Evolutionary conservation across 1,140 invertebrate genomes (phyloP).

Genomic region (Drosophila neocordata): DNA sequence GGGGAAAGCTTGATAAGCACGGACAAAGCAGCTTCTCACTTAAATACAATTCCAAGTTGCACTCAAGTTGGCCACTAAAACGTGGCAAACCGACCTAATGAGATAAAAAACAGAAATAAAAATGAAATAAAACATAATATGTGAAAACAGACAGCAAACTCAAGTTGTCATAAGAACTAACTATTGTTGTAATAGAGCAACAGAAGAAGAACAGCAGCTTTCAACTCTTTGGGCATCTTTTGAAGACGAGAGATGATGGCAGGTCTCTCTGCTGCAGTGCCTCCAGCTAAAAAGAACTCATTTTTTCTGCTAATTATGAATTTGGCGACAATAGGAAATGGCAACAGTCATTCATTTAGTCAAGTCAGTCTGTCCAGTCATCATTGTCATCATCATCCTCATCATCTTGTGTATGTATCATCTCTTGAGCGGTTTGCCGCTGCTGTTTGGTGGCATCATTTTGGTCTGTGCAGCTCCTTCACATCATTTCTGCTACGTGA

Average conservation of each 20-base stretch:
- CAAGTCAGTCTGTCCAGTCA: constrained; percentile 4
- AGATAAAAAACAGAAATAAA: constrained; percentile 32
- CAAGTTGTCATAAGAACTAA: constrained; percentile 46
- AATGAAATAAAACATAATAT: too few species aligned
- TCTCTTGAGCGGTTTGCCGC: neutral
- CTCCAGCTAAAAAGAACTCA: constrained; percentile 39
- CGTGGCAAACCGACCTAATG: constrained; percentile 58
- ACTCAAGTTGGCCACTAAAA: constrained; percentile 59
- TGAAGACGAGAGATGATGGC: neutral
- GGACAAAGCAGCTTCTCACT: constrained; percentile 55
- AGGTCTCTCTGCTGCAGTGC: constrained; percentile 56
- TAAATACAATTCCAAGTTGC: constrained; percentile 38
- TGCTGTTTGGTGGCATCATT: constrained; percentile 9
- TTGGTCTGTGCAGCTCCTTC: constrained; percentile 45
- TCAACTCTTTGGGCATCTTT: constrained; percentile 8
- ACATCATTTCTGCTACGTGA: constrained; percentile 65
- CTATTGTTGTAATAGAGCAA: constrained; percentile 51
- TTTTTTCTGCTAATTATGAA: constrained; percentile 72
- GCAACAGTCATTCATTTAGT: constrained; percentile 3
- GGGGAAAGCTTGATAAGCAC: constrained; percentile 41
- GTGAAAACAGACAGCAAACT: constrained; percentile 27
- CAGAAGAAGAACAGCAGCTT: constrained; percentile 21
- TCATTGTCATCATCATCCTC: constrained; percentile 22
- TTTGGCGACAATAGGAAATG: constrained; percentile 63
- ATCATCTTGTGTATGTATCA: constrained; percentile 9